Evolutionary conservation across 2,888 invertebrate genomes (phyloP).

Genomic region (Caenorhabditis sp.): DNA sequence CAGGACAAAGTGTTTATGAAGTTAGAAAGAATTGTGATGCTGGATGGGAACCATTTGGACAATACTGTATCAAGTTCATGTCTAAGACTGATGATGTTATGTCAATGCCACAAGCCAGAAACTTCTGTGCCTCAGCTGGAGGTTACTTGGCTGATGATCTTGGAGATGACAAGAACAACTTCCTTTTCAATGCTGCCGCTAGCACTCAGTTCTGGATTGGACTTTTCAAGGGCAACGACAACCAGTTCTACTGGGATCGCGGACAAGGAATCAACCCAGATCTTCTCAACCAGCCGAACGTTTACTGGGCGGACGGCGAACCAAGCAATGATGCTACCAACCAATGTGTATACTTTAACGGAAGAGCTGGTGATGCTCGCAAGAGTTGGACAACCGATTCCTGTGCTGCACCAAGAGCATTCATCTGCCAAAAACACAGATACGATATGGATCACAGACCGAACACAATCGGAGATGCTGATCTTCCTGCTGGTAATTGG

Average conservation of each 20-base stretch:
- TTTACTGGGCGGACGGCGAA: slow-evolving; percentile 61
- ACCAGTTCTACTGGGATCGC: slow-evolving; percentile 70
- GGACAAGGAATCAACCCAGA: slow-evolving; percentile 40
- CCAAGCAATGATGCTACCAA: slow-evolving; percentile 60
- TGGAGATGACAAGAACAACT: slow-evolving; percentile 66
- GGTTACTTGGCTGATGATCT: slow-evolving; percentile 77
- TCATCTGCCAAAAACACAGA: slow-evolving; percentile 76
- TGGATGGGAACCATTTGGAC: slow-evolving; percentile 70
- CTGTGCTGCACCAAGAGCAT: slow-evolving; percentile 66
- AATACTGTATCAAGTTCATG: slow-evolving; percentile 70
- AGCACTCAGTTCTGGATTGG: slow-evolving; percentile 72
- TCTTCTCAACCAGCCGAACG: slow-evolving; percentile 58
- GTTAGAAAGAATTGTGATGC: slow-evolving; percentile 71
- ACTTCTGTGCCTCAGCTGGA: slow-evolving; percentile 67
- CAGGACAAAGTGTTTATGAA: slow-evolving; percentile 67
- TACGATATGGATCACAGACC: slow-evolving; percentile 70
- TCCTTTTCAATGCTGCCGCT: slow-evolving; percentile 48
- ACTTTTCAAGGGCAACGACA: slow-evolving; percentile 49
- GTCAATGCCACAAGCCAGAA: slow-evolving; percentile 68
- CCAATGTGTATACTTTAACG: slow-evolving; percentile 69
- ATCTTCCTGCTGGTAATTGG: slow-evolving; percentile 74
- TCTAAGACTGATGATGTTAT: slow-evolving; percentile 29
- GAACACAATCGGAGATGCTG: slow-evolving; percentile 67
- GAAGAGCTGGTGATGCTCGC: slow-evolving; percentile 14
- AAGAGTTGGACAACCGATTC: slow-evolving; percentile 64